Evolutionary conservation across 2,888 invertebrate species (phyloP).

Genomic region (Blastobasis lacticolella): DNA sequence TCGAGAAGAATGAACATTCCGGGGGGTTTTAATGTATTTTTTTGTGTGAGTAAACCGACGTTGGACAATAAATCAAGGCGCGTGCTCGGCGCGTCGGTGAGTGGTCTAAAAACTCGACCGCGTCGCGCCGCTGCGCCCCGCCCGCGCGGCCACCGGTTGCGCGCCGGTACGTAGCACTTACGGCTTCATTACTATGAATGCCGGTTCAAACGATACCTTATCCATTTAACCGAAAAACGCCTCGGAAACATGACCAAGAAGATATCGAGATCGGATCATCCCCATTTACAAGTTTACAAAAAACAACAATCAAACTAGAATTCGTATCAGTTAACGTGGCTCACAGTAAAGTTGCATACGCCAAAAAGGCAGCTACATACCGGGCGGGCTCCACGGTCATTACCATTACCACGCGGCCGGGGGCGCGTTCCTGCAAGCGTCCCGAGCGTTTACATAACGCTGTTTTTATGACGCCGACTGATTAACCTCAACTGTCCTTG

Average conservation of each 20-base stretch:
- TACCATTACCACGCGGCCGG: slow-evolving; percentile 48
- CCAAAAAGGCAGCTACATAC: slow-evolving; percentile 25
- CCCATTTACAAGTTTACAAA: too few species aligned
- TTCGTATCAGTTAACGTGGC: too few species aligned
- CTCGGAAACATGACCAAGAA: too few species aligned
- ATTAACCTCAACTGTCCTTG: slow-evolving; percentile 23
- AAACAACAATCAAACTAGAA: too few species aligned
- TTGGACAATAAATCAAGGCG: slow-evolving; percentile 24
- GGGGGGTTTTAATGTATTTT: slow-evolving; percentile 3
- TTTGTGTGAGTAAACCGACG: slow-evolving; percentile 2
- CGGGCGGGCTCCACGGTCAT: slow-evolving; percentile 37
- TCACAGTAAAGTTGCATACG: too few species aligned
- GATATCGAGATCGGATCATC: too few species aligned
- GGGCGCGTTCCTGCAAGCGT: slow-evolving; percentile 33
- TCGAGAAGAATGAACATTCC: slow-evolving; percentile 8
- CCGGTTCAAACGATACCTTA: too few species aligned
- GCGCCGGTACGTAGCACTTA: slow-evolving; percentile 23
- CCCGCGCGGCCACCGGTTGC: slow-evolving; percentile 32
- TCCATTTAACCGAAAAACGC: too few species aligned
- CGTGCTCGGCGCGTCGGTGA: slow-evolving; percentile 20
- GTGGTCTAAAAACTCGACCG: slow-evolving; percentile 43
- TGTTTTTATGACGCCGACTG: slow-evolving; percentile 32
- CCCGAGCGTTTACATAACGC: slow-evolving; percentile 35
- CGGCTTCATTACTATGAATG: too few species aligned
- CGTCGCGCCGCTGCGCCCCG: slow-evolving; percentile 14